Evolutionary conservation across 30 jellyfish, hydroid and myxozoan species (phyloP).

Genomic region (Pseudorhiza aurosa): DNA sequence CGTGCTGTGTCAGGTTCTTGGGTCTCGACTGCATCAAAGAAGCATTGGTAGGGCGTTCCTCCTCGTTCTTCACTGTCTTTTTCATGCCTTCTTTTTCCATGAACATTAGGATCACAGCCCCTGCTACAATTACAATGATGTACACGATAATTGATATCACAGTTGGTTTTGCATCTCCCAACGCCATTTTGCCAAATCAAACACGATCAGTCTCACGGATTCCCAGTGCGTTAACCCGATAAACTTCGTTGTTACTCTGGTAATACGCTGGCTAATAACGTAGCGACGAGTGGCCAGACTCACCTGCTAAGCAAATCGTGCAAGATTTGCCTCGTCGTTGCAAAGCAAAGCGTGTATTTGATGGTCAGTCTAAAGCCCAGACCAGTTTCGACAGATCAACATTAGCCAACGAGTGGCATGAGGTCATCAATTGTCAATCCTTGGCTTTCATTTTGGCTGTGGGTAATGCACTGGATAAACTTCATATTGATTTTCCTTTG

Average conservation of each 20-base stretch:
- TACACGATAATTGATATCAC: slow-evolving; percentile 22
- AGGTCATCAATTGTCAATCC: neutral
- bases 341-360: neutral
- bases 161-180: slow-evolving; percentile 36
- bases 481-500: too few relatives aligned
- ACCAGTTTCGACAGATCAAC: neutral
- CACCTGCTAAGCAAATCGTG: neutral
- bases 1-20: slow-evolving; percentile 11
- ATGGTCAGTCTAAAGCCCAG: neutral
- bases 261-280: neutral
- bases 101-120: slow-evolving; percentile 41
- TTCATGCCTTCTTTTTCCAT: slow-evolving; percentile 44
- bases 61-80: neutral
- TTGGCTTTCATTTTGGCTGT: too few relatives aligned
- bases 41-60: slow-evolving; percentile 12
- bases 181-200: slow-evolving; percentile 17
- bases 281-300: neutral
- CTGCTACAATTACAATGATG: slow-evolving; percentile 26
- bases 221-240: neutral
- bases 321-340: neutral
- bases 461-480: too few relatives aligned
- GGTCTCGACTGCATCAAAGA: neutral
- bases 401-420: neutral
- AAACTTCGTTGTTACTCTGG: neutral
- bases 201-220: neutral